phyloP scores from a whole-genome alignment of 2,113 vertebrate species.

The Oncorhynchus gorbuscha region DNA sequence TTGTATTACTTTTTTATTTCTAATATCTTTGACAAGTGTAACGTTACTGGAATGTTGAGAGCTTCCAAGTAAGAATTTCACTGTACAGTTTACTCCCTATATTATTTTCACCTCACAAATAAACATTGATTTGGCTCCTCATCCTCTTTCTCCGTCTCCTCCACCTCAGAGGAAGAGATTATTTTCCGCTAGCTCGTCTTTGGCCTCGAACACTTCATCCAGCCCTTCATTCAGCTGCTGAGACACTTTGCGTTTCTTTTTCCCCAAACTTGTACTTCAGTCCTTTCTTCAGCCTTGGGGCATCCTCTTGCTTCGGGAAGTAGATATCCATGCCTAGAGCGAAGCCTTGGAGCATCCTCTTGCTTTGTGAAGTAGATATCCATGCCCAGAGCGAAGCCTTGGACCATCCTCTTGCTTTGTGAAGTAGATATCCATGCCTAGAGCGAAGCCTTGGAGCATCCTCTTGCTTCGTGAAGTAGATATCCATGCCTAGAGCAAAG shows the following conservation, averaged over 20 bases:
- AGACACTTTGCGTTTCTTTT: constrained; percentile 18
- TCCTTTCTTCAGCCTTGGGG: constrained; percentile 31
- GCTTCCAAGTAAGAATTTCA: too few species aligned
- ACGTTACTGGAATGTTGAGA: too few species aligned
- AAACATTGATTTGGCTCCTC: too few species aligned
- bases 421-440: constrained; percentile 44
- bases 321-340: constrained; percentile 37
- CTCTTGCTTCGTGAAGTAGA: constrained; percentile 24
- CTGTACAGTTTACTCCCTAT: too few species aligned
- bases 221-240: constrained; percentile 12
- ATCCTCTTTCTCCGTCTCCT: too few species aligned
- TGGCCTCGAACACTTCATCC: constrained; percentile 19
- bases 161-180: too few species aligned
- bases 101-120: too few species aligned
- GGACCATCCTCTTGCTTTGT: neutral
- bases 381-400: constrained; percentile 33
- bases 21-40: too few species aligned
- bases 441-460: constrained; percentile 20
- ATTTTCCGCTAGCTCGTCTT: neutral
- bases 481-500: constrained; percentile 37
- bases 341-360: constrained; percentile 17
- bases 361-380: constrained; percentile 35
- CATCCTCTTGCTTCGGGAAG: constrained; percentile 18
- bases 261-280: constrained; percentile 26
- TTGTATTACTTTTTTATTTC: too few species aligned